Evolutionary conservation across 1,140 invertebrate species (phyloP).

Genomic region (Penaeus chinensis): DNA sequence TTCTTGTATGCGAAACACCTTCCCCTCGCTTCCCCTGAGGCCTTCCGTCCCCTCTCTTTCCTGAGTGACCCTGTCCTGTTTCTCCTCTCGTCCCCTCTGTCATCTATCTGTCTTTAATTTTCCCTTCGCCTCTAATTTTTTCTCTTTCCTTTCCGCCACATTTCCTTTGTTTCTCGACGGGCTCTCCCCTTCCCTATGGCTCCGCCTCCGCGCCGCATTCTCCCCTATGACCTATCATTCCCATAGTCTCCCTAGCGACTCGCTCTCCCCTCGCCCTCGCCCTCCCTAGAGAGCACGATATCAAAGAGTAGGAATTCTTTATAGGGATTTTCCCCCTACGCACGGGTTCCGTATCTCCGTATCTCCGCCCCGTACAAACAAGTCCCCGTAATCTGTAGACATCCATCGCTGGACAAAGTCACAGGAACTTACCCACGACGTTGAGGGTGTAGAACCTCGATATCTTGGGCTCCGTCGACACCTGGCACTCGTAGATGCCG

Average conservation of each 20-base stretch:
- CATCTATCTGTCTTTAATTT: background rate
- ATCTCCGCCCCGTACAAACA: too few species aligned
- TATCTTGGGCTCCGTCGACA: slow-evolving; percentile 68
- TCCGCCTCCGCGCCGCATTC: background rate
- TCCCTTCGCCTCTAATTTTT: slow-evolving; percentile 16
- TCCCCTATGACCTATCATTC: background rate
- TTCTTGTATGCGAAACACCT: too few species aligned
- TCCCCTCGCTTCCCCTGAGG: too few species aligned
- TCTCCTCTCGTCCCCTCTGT: too few species aligned
- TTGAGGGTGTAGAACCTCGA: slow-evolving; percentile 66
- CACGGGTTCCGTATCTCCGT: too few species aligned
- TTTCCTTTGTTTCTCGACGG: background rate
- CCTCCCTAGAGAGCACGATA: too few species aligned
- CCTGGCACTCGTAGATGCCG: slow-evolving; percentile 70
- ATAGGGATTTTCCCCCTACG: too few species aligned
- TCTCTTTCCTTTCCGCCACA: slow-evolving; percentile 6
- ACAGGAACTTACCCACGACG: slow-evolving; percentile 66
- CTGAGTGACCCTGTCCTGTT: too few species aligned
- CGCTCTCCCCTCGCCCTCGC: too few species aligned
- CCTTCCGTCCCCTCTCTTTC: too few species aligned
- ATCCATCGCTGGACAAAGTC: background rate
- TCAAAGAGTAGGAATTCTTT: too few species aligned
- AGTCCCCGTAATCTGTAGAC: background rate
- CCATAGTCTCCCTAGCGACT: background rate
- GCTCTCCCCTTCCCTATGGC: background rate